Evolutionary conservation across 92 coral and sea anemone species (phyloP), one percentile per base, ranked within the genome.

Genomic region (Desmophyllum pertusum): DNA sequence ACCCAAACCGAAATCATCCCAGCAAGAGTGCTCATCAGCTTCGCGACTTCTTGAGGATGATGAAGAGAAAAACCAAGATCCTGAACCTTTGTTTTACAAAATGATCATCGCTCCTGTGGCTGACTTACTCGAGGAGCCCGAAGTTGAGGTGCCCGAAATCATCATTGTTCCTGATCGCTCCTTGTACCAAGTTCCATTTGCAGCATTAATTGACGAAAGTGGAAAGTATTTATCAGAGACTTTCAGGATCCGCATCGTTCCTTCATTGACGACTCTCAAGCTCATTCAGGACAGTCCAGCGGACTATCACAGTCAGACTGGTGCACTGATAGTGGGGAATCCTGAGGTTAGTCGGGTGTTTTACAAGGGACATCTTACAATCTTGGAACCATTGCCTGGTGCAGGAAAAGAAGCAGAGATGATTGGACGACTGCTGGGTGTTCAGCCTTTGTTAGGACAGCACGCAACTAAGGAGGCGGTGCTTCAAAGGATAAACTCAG

Each of bases 251-350:
- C 59, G 85, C 21, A 48, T 80, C 18, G 59, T 80, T 43, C 77
- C 86, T 23, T 83, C 79, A 18, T 25, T 83, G 27, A 76, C 86
- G 25, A 83, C 85, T 17, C 69, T 74, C n/a, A 67, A 70, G 85
- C 75, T 81, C 40, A 69, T 81, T 41, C 64, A 39, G 19, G 53
- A 73, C 29, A 42, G 68, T 36, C 86, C 86, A 39, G 43, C n/a
- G 38, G 53, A 40, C 57, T 76, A 74, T 23, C 69, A 83, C 46
- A 21, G 73, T 36, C 70, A 53, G 52, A 46, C 79, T 55, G 78
- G 62, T 7, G 71, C 57, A 36, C 52, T 83, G 35, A 41, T 83
- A 72, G 78, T 83, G 21, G 86, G 80, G 10, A 67, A 76, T 36
- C 80, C 80, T 36, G 48, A 76, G 6, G 80, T 76, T 51, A 67